Evolutionary conservation across 2,797 vertebrate species (phyloP).

Genomic region (Scomberomorus guttatus): DNA sequence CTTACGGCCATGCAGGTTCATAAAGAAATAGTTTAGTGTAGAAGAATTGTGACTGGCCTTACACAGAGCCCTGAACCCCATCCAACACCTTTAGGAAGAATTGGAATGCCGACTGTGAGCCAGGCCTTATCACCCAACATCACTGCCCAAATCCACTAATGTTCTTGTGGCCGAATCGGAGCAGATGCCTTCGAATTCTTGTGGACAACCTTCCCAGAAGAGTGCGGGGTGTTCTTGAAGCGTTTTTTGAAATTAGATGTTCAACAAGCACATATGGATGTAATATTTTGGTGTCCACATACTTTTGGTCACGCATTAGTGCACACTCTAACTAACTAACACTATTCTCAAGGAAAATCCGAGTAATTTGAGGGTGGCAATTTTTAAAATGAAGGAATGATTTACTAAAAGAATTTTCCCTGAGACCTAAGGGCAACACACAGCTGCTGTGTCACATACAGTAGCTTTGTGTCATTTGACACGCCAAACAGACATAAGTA

Average conservation of each 20-base stretch:
- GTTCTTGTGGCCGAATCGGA: background rate
- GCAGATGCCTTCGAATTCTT: conserved; percentile 9
- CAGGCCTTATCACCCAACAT: too few relatives aligned
- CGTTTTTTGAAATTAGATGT: background rate
- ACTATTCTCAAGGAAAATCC: too few relatives aligned
- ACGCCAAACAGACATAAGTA: too few relatives aligned
- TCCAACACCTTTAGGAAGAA: background rate
- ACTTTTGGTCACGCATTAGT: background rate
- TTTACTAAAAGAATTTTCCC: background rate
- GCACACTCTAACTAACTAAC: too few relatives aligned
- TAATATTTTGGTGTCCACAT: background rate
- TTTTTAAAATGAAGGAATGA: background rate
- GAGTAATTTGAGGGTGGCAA: background rate
- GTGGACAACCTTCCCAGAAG: background rate
- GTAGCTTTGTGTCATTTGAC: too few relatives aligned
- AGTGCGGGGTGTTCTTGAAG: background rate
- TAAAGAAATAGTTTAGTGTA: background rate
- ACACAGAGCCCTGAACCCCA: background rate
- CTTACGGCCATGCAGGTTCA: background rate
- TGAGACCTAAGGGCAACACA: too few relatives aligned
- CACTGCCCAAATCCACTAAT: background rate
- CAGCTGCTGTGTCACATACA: too few relatives aligned
- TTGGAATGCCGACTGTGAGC: too few relatives aligned
- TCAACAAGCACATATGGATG: too few relatives aligned
- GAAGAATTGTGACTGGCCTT: background rate